Evolutionary conservation across 2,888 invertebrate species (phyloP), one percentile per base, ranked within the genome.

Genomic region (Leucophora obtusa): DNA sequence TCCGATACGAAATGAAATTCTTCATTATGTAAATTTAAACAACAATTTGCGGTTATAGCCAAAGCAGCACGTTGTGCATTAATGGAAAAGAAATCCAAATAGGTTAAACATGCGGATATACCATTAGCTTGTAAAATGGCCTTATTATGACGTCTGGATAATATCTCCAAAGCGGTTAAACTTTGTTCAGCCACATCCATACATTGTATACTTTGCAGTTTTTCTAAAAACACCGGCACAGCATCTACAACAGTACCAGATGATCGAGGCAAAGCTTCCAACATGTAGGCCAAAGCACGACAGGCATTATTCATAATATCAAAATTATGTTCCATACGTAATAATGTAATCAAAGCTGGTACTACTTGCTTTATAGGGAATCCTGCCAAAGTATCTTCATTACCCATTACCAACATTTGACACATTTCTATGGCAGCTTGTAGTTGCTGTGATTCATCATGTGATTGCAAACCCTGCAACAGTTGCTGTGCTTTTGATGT

Each of bases 151-250:
- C 98, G 92, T 14, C 98, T 93, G 0, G 98, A 99, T 65, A 99
- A 92, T 95, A 98, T 98, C 89, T 99, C 99, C 53, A 99, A 92
- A 2, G 99, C 99, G 6, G 98, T 98, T 81, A 99, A 93, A 84
- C 98, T 97, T 91, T 99, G 99, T 90, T 99, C 99, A 4, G 99
- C 99, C 18, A 99, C 99, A 91, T 99, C 99, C 97, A 99, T 99
- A 90, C 99, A 99, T 85, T 98, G 98, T 86, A 99, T 99, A 24
- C 97, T 96, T 91, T 98, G 98, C 74, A 99, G 92, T 91, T 98
- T 99, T 91, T 98, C 98, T 72, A 99, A 92, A 91, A 99, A 98
- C 0, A 97, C 96, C 1, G 99, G 99, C 76, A 99, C 97, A 2
- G 98, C 98, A 87, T 99, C 97, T 2, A 98, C 97, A 10, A 99